Percentiles rank a stretch among this genome's conserved stretches.
These are phyloP conservation scores for Panthera tigris DNA, from an alignment of 2,113 vertebrate genomes.

Conservation along the genomic window DNA sequence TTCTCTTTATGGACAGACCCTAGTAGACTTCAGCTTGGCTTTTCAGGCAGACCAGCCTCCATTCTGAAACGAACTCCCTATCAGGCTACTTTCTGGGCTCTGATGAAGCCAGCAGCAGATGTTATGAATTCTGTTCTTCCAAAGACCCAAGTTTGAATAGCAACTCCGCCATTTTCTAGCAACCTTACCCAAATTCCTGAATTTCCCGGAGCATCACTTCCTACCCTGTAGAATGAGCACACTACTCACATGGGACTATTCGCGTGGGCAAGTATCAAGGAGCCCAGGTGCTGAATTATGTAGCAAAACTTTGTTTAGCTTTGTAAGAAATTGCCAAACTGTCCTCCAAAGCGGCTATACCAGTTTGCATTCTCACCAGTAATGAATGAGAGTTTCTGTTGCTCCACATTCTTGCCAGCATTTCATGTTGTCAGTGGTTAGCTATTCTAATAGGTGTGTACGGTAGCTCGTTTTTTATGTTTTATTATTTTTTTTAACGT, in stretches of 20 bases:
- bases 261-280: background rate
- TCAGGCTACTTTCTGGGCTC: background rate
- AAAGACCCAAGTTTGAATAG: background rate
- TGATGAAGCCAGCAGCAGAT: background rate
- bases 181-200: background rate
- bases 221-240: background rate
- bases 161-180: too few species aligned
- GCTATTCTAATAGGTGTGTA: background rate
- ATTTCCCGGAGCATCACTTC: background rate
- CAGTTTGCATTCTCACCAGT: background rate
- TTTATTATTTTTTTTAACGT: too few species aligned
- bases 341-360: background rate
- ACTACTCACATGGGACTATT: background rate
- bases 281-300: background rate
- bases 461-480: background rate
- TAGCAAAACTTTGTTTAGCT: background rate
- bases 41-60: background rate
- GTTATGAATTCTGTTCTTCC: background rate
- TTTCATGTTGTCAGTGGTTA: background rate
- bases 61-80: background rate
- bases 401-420: background rate
- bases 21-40: background rate
- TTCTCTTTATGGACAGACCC: background rate
- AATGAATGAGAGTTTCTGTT: background rate
- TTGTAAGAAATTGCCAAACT: background rate